Base-by-base conservation (phyloP, 1,140 invertebrate species). In the Pissodes strobi region DNA sequence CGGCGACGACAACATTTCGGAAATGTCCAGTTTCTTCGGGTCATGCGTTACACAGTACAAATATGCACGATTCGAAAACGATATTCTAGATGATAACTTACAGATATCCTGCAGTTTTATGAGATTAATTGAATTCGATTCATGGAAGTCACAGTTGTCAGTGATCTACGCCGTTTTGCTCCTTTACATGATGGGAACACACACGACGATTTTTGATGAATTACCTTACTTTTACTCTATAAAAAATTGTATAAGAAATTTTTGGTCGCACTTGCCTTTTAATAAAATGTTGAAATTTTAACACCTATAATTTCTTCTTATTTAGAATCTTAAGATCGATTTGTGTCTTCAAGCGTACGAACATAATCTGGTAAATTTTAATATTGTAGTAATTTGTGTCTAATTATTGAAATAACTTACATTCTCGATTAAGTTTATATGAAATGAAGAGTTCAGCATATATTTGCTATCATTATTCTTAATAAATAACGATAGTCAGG, bases 231-330 rank as follows among this genome's bases (percentile, higher is more conserved):
- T 59, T 6, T 12, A 27, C 18, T 19, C 39, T 10, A 8, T 64
- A 1, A 53, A 45, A 43, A 43, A 27, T 18, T 12, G 12, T 34
- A 34, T 53, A 2, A 25, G 45, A 8, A 43, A 45, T 19, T 45
- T 62, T 12, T 18, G 53, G 18, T 62, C 48, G 4, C 41, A 38
- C 23, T 25, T 37, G 9, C 8, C 56, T 17, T 64, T 64, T 41
- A 64, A 56, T 55, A 64, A 64, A 55, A 39, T 64, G 27, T 48
- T 56, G 19, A 3, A n/a, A 23, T 38, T 53, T 46, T 55, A 27
- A 27, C n/a, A n/a, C n/a, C n/a, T n/a, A n/a, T n/a, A n/a, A n/a
- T n/a, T n/a, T n/a, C n/a, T n/a, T n/a, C n/a, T n/a, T n/a, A n/a
- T n/a, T n/a, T n/a, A n/a, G n/a, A n/a, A n/a, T n/a, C n/a, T n/a